A percentile compares a stretch with the other conserved stretches of the same genome.
Conservation (phyloP, 2,797 vertebrate genomes). For the Onychomys torridus region DNA sequence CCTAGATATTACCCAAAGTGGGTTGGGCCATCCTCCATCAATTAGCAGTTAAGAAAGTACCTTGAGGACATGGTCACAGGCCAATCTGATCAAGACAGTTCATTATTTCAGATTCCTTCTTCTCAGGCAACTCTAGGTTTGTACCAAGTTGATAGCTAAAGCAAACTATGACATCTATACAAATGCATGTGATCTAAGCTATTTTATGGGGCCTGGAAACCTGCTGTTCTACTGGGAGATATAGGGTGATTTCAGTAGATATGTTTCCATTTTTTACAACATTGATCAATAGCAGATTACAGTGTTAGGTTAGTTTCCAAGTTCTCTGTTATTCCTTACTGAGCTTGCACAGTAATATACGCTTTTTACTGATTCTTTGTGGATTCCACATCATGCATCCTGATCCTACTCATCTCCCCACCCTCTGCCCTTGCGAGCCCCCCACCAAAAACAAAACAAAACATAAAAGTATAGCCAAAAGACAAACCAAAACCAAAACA, state of each 20-base stretch:
- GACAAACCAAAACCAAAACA: not conserved
- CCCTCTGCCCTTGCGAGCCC: not conserved
- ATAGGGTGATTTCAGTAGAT: not conserved
- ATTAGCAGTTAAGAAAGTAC: not conserved
- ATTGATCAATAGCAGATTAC: not conserved
- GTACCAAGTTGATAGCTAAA: not conserved
- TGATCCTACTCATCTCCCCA: not conserved
- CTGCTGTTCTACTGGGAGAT: not conserved
- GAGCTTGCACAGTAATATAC: not conserved
- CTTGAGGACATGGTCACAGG: not conserved
- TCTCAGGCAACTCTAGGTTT: not conserved
- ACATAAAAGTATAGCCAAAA: not conserved
- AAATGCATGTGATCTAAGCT: not conserved
- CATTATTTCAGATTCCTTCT: not conserved
- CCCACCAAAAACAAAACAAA: not conserved
- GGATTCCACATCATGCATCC: not conserved
- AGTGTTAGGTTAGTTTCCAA: not conserved
- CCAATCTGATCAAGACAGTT: not conserved
- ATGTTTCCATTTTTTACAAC: not conserved
- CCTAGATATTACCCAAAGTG: no score
- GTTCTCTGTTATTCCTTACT: not conserved
- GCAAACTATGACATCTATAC: not conserved
- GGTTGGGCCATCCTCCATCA: not conserved
- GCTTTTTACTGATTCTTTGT: not conserved
- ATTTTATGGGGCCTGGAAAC: not conserved